Percentiles rank a stretch among this genome's conserved stretches.
Evolutionary conservation across 1,140 invertebrate species (phyloP).

Genomic region (Drosophila kepulauana): DNA sequence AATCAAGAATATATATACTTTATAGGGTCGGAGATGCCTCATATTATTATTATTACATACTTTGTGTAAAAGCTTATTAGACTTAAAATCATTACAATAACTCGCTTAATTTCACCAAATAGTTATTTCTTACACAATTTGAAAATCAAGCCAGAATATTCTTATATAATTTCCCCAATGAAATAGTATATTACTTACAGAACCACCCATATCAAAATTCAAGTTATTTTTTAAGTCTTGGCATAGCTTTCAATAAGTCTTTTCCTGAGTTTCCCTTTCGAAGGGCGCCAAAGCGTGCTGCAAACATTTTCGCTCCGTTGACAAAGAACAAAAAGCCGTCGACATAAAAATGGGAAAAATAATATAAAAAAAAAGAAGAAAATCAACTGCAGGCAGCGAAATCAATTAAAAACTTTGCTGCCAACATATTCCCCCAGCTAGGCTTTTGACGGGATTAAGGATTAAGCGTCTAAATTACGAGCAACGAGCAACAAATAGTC

Average conservation of each 20-base stretch:
- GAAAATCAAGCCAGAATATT: too few relatives aligned
- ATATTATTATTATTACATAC: too few relatives aligned
- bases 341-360: slow-evolving; percentile 14
- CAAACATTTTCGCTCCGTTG: slow-evolving; percentile 45
- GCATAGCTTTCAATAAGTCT: neutral
- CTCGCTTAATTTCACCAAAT: too few relatives aligned
- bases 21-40: too few relatives aligned
- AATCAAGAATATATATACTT: too few relatives aligned
- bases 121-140: too few relatives aligned
- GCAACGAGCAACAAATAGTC: slow-evolving; percentile 42
- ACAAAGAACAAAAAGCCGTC: slow-evolving; percentile 44
- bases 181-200: neutral
- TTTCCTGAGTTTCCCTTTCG: neutral
- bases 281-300: slow-evolving; percentile 60
- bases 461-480: slow-evolving; percentile 70
- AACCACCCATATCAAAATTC: neutral
- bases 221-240: slow-evolving; percentile 19
- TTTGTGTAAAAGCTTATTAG: too few relatives aligned
- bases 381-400: slow-evolving; percentile 49
- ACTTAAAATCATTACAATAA: too few relatives aligned
- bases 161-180: neutral
- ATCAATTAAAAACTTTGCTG: slow-evolving; percentile 75
- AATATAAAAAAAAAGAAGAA: slow-evolving; percentile 17
- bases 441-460: slow-evolving; percentile 47
- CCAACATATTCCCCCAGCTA: slow-evolving; percentile 40